Percentiles rank a stretch among this genome's conserved stretches.
Conservation (phyloP, 2,888 invertebrate genomes). For the Drosophila birchii region DNA sequence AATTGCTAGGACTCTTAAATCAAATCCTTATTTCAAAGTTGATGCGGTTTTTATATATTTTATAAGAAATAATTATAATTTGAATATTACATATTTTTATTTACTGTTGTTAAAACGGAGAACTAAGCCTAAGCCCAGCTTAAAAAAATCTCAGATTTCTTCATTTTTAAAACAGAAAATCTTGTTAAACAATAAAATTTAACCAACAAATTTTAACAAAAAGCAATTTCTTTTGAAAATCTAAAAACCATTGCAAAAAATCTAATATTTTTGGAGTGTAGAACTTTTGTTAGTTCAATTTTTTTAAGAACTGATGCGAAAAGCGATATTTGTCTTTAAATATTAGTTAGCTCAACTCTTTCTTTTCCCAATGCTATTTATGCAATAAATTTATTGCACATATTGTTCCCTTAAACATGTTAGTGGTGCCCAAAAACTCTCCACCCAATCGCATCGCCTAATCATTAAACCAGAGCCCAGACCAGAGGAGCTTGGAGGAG, state of each 20-base stretch:
- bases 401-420: constrained; percentile 8
- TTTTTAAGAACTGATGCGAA: not conserved
- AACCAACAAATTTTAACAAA: not conserved
- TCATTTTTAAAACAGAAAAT: not conserved
- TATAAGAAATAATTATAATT: too few species aligned
- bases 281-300: not conserved
- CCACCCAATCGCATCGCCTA: constrained; percentile 60
- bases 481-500: constrained; percentile 10
- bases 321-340: not conserved
- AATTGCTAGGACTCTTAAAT: not conserved
- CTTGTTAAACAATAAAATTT: not conserved
- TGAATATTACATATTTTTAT: too few species aligned
- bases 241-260: too few species aligned
- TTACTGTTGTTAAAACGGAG: too few species aligned
- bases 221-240: not conserved
- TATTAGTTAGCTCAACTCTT: not conserved
- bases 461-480: constrained; percentile 55
- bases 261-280: not conserved
- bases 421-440: constrained; percentile 32
- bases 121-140: not conserved
- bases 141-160: not conserved
- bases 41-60: too few species aligned
- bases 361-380: not conserved
- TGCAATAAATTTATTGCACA: not conserved
- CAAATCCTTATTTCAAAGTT: not conserved